Base-by-base conservation (phyloP, 30 jellyfish, hydroid and myxozoan species). In the Sanderia malayensis region DNA sequence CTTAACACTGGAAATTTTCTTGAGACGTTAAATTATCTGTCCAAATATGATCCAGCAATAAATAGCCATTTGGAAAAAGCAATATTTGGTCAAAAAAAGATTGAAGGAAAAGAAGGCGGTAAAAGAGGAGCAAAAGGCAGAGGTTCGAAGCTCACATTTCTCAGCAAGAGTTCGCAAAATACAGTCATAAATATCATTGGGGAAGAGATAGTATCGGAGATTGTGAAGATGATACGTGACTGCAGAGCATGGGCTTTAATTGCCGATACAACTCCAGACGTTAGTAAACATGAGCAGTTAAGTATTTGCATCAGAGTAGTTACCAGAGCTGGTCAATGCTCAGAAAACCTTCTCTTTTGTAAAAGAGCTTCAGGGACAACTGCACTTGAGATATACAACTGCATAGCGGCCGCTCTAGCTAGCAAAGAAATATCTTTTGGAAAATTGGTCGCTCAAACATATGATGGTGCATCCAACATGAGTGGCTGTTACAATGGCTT, bases 391-490 rank as follows among this genome's bases (percentile, higher is more conserved):
- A 66, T 74, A 15, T 74, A 20, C 25, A 22, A 29, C 20, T 37
- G 21, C 77, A 74, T 34, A 7, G 58, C 17, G 31, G 86, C 24
- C 18, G 34, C 62, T 24, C 79, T 57, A 28, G 80, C 57, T 10
- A 13, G 65, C 26, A 32, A 29, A 4, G 77, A 29, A 15, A 20
- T 58, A 9, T 74, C 86, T 2, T 74, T 31, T 23, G 58, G 25
- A 46, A 74, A 74, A 37, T 46, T 74, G 23, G 86, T 74, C 34
- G 86, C 65, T 33, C 86, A 74, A 31, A 74, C 86, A 22, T 74
- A 53, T 33, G 86, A 67, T 18, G 80, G 61, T 21, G 80, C 62
- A 24, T 33, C 62, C 29, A 53, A 74, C 33, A 61, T 74, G 66
- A 19, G 47, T 30, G 85, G 79, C 7, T 25, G 44, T 21, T 57